Percentiles rank a stretch among this genome's conserved stretches.
These are phyloP conservation scores for Biston betularia DNA, from an alignment of 2,888 invertebrate species.

Conservation along the genomic window DNA sequence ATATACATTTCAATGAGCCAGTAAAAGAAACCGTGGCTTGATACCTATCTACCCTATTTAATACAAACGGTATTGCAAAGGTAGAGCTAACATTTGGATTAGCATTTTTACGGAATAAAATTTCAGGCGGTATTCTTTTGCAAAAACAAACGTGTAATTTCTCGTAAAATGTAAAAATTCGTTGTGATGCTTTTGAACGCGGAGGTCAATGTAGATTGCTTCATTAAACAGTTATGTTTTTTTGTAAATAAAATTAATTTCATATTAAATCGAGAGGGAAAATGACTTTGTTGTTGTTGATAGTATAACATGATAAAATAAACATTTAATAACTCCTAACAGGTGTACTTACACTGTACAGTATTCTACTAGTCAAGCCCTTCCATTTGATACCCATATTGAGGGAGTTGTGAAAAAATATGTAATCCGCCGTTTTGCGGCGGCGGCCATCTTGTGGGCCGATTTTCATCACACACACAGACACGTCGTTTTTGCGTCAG, in stretches of 20 bases:
- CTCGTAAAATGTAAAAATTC: slow-evolving; percentile 8
- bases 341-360: too few relatives aligned
- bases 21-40: neutral
- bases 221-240: slow-evolving; percentile 14
- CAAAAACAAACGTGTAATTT: slow-evolving; percentile 24
- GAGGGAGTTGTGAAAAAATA: too few relatives aligned
- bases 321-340: too few relatives aligned
- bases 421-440: too few relatives aligned
- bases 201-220: slow-evolving; percentile 16
- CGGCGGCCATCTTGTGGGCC: too few relatives aligned
- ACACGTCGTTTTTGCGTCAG: too few relatives aligned
- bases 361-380: too few relatives aligned
- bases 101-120: slow-evolving; percentile 24
- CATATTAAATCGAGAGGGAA: neutral
- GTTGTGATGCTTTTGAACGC: neutral
- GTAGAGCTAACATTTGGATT: slow-evolving; percentile 23
- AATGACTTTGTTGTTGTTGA: neutral
- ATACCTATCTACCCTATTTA: neutral
- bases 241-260: neutral
- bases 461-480: too few relatives aligned
- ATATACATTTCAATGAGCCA: neutral
- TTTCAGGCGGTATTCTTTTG: slow-evolving; percentile 17
- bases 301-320: too few relatives aligned
- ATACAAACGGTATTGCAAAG: slow-evolving; percentile 3
- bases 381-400: too few relatives aligned